A percentile compares a stretch with the other conserved stretches of the same genome.
phyloP scores from a whole-genome alignment of 2,888 invertebrate species.

The Yponomeuta cagnagella region DNA sequence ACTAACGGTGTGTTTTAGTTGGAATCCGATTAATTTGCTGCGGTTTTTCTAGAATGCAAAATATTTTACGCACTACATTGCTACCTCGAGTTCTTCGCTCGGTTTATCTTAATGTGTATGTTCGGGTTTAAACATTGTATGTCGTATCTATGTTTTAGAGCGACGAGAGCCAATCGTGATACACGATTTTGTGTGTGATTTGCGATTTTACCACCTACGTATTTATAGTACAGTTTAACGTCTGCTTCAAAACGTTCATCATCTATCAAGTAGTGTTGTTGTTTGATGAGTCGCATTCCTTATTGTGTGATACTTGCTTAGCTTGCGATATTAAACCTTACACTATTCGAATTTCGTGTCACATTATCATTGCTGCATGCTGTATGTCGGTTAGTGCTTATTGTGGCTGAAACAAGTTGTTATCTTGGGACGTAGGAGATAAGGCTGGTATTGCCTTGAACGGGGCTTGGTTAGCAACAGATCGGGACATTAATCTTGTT shows the following conservation, averaged over 20 bases:
- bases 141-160: neutral
- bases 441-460: conserved; percentile 7
- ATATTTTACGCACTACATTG: neutral
- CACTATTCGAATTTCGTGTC: neutral
- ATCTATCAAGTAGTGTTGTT: conserved; percentile 10
- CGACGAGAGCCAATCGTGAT: neutral
- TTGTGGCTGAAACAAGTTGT: neutral
- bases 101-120: neutral
- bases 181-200: neutral
- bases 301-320: neutral
- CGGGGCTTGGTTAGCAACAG: conserved; percentile 11
- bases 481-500: conserved; percentile 18
- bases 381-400: neutral
- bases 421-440: conserved; percentile 3
- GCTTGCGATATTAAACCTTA: neutral
- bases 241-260: neutral
- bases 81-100: neutral
- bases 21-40: neutral
- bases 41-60: neutral
- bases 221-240: neutral
- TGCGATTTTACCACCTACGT: neutral
- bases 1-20: neutral
- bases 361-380: neutral
- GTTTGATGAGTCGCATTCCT: conserved; percentile 14
- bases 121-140: neutral